phyloP scores from a whole-genome alignment of 2,888 invertebrate genomes.

The Nymphalis urticae region DNA sequence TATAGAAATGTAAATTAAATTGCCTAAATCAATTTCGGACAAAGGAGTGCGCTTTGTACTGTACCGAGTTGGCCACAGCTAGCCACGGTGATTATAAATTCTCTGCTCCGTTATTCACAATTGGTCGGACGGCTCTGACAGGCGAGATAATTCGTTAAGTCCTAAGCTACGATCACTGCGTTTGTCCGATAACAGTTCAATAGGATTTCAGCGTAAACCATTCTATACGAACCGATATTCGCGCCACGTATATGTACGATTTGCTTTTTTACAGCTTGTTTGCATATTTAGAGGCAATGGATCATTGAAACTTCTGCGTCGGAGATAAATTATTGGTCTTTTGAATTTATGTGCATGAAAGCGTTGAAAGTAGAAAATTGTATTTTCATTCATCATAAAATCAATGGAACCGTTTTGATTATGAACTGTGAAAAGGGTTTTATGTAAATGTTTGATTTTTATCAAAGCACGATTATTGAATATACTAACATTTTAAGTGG shows the following conservation, averaged over 20 bases:
- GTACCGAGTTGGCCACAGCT: slow-evolving; percentile 28
- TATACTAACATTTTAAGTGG: no score
- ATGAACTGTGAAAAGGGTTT: no score
- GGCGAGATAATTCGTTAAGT: slow-evolving; percentile 74
- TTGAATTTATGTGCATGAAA: slow-evolving; percentile 13
- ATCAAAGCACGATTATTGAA: no score
- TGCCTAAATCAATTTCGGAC: slow-evolving; percentile 30
- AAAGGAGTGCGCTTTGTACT: slow-evolving; percentile 35
- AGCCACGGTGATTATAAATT: slow-evolving; percentile 40
- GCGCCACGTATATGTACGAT: not conserved
- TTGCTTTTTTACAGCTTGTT: slow-evolving; percentile 12
- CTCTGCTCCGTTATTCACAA: slow-evolving; percentile 48
- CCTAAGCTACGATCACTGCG: slow-evolving; percentile 72
- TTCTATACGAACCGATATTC: slow-evolving; percentile 19
- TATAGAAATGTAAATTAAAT: slow-evolving; percentile 34
- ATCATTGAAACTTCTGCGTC: slow-evolving; percentile 7
- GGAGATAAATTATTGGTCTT: slow-evolving; percentile 3
- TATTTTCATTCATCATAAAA: not conserved
- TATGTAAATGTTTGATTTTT: no score
- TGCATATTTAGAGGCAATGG: slow-evolving; percentile 3
- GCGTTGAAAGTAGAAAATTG: slow-evolving; percentile 4
- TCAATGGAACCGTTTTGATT: not conserved
- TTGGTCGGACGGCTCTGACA: slow-evolving; percentile 58
- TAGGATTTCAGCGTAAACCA: slow-evolving; percentile 61
- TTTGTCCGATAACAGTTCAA: slow-evolving; percentile 69